phyloP scores from a whole-genome alignment of 2,888 invertebrate species.

The Epinotia nisella region DNA sequence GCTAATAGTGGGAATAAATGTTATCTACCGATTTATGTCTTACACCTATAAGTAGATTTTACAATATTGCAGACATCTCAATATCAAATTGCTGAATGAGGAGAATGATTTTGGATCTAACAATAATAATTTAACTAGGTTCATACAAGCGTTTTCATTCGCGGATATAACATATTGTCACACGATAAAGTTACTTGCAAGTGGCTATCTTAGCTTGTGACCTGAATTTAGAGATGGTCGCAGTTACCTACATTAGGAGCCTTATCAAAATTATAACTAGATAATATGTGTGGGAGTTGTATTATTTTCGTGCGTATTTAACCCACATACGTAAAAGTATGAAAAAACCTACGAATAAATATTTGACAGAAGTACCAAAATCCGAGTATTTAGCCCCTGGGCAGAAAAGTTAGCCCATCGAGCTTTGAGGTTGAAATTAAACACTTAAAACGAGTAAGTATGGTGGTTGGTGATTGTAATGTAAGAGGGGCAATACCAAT shows the following conservation, averaged over 20 bases:
- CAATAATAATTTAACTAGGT: not conserved
- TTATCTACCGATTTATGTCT: no score
- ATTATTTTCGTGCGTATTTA: slow-evolving; percentile 15
- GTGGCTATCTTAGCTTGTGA: slow-evolving; percentile 44
- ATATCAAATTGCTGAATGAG: no score
- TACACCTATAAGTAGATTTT: no score
- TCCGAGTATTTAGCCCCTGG: not conserved
- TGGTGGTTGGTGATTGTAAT: no score
- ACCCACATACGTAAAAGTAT: not conserved
- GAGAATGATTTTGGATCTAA: no score
- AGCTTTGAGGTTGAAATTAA: no score
- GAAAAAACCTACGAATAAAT: not conserved
- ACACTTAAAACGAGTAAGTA: no score
- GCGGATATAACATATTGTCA: slow-evolving; percentile 26
- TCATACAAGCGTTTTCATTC: slow-evolving; percentile 2
- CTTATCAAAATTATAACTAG: slow-evolving; percentile 39
- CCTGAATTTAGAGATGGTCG: slow-evolving; percentile 45
- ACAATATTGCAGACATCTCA: not conserved
- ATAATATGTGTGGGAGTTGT: slow-evolving; percentile 25
- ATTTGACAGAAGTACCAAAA: no score
- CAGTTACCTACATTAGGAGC: slow-evolving; percentile 39
- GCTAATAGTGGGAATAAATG: no score
- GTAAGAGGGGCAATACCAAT: no score
- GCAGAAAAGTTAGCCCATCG: not conserved
- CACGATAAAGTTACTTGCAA: slow-evolving; percentile 30